Conservation (phyloP, 2,113 vertebrate species). For the Chloropsis cyanopogon region DNA sequence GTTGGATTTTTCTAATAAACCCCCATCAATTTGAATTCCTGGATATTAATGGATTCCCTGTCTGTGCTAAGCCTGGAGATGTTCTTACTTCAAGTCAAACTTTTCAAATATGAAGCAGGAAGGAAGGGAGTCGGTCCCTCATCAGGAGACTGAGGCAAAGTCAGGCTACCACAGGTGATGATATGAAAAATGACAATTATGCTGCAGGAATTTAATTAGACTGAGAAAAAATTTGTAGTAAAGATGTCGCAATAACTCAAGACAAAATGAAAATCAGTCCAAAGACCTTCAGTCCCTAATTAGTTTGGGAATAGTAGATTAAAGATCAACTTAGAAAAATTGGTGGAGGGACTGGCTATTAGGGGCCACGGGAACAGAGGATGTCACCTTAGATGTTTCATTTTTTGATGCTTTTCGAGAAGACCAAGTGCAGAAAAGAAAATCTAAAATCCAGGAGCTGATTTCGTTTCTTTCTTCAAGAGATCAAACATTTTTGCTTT, state of each 20-base stretch:
- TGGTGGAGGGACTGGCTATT: conserved; percentile 7
- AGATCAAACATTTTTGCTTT: background rate
- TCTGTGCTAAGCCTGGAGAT: background rate
- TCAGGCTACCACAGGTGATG: conserved; percentile 22
- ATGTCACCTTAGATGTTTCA: conserved; percentile 1
- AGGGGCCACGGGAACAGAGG: background rate
- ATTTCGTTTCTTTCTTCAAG: background rate
- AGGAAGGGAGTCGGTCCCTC: background rate
- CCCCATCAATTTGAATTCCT: background rate
- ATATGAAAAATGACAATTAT: conserved; percentile 56
- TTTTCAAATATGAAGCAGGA: background rate
- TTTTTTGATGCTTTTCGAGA: background rate
- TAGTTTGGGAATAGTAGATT: conserved; percentile 42
- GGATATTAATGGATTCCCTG: background rate
- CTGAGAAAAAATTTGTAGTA: conserved; percentile 37
- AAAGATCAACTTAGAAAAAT: conserved; percentile 37
- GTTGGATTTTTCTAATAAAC: background rate
- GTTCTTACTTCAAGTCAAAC: background rate
- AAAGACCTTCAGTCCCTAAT: conserved; percentile 43
- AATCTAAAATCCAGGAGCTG: background rate
- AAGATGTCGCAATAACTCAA: conserved; percentile 51
- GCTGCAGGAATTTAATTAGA: conserved; percentile 60
- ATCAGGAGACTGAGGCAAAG: background rate
- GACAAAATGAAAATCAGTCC: conserved; percentile 47
- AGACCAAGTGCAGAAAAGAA: background rate